These are phyloP conservation scores for Sarcophaga bullata DNA, from an alignment of 1,140 invertebrate species.

Conservation along the genomic window DNA sequence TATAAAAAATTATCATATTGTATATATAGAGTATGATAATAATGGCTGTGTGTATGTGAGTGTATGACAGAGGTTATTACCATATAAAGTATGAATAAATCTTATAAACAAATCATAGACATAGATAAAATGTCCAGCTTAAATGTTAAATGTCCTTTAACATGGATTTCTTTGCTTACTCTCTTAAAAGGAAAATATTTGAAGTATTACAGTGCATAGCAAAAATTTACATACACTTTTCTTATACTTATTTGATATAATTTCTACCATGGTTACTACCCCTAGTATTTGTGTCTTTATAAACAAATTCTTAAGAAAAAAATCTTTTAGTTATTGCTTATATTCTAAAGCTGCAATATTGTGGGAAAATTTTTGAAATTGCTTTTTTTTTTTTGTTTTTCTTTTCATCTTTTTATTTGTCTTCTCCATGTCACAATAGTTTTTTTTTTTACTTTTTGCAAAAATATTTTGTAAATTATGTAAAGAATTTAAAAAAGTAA, in stretches of 20 bases:
- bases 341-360: background rate
- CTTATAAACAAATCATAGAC: conserved; percentile 31
- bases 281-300: background rate
- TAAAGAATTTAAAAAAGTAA: conserved; percentile 6
- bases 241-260: conserved; percentile 1
- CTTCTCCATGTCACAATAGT: background rate
- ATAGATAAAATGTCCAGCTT: conserved; percentile 31
- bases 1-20: no score
- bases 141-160: conserved; percentile 34
- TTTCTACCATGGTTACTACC: background rate
- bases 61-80: background rate
- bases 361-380: background rate
- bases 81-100: conserved; percentile 30
- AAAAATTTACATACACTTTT: background rate
- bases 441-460: background rate
- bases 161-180: background rate
- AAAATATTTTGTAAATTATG: background rate
- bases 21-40: no score
- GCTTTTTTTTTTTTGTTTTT: background rate
- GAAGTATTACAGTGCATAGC: no score
- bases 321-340: background rate
- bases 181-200: no score
- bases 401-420: no score
- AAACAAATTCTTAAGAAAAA: conserved; percentile 10
- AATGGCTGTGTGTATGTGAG: no score